Base-by-base conservation (phyloP, 2,888 invertebrate species). In the Scaptomyza parva region DNA sequence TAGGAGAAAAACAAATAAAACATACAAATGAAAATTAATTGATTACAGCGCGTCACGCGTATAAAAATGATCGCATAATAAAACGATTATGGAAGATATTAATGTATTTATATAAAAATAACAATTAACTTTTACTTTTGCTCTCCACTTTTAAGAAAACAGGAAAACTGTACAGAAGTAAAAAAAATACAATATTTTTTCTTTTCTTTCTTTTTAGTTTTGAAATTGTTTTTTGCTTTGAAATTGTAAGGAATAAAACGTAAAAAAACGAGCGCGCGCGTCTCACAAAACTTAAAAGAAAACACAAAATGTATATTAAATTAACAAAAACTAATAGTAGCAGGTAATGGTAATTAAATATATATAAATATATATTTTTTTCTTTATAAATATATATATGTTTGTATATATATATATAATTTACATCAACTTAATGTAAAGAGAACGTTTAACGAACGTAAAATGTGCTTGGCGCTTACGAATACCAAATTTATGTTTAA, bases 291-390 rank as follows among this genome's bases (percentile, higher is more conserved):
- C 81, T 83, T 76, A 70, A 72, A 63, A 67, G 9, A 69, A 52
- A 86, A 84, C 85, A 81, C 87, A 86, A 76, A 77, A 61, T 66
- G 78, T 72, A 64, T 73, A 75, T 82, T 84, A 82, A 86, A 84
- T 82, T 84, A 82, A 82, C 87, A 82, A 82, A 82, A 75, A 86
- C 68, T 81, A 84, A 69, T 61, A 86, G 72, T 80, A 80, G 76
- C 72, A 80, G 79, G 83, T 85, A 81, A 63, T 64, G 54, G 64
- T 78, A 82, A 71, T 55, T 57, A 48, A 37, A 59, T 39, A 33
- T 70, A 63, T 52, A 37, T 43, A 37, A 62, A 35, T 48, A 40
- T 60, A 51, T 39, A 52, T 47, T 58, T 40, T 30, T 52, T 17
- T 17, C 22, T 44, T 48, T 44, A 47, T 39, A 26, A 26, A 43